These are phyloP conservation scores for Xylota sylvarum DNA, from an alignment of 2,888 invertebrate genomes.

Conservation along the genomic window DNA sequence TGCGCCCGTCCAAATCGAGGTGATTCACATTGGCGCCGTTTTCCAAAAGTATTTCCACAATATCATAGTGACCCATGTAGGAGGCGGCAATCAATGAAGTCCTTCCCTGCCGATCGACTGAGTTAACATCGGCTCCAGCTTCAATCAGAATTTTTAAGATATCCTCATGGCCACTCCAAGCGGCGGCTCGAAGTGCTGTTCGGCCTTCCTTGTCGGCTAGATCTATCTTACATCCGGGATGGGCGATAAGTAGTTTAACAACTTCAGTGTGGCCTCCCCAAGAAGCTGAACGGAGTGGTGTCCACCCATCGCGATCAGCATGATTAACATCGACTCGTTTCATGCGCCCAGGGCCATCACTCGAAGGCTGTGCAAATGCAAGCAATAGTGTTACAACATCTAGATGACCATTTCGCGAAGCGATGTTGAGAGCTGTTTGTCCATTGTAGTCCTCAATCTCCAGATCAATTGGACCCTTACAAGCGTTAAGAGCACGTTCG, in stretches of 20 bases:
- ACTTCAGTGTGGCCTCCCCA: conserved; percentile 98
- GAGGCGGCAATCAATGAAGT: conserved; percentile 97
- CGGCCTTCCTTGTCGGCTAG: conserved; percentile 94
- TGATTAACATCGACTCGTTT: conserved; percentile 90
- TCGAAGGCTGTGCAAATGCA: conserved; percentile 82
- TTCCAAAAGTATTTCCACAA: conserved; percentile 92
- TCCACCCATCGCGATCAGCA: conserved; percentile 95
- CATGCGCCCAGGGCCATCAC: conserved; percentile 83
- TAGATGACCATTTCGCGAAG: conserved; percentile 91
- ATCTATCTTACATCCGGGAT: conserved; percentile 92
- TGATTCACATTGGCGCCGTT: conserved; percentile 94
- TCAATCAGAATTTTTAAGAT: conserved; percentile 91
- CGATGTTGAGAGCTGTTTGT: conserved; percentile 94
- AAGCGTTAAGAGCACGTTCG: conserved; percentile 88
- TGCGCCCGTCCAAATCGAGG: conserved; percentile 94
- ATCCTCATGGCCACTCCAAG: conserved; percentile 97
- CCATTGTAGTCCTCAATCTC: conserved; percentile 91
- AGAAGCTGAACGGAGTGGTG: conserved; percentile 95
- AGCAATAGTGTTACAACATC: conserved; percentile 89
- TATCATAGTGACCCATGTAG: conserved; percentile 98
- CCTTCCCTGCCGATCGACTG: conserved; percentile 95
- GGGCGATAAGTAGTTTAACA: conserved; percentile 91
- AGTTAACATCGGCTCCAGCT: conserved; percentile 92
- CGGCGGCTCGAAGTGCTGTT: conserved; percentile 95
- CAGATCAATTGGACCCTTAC: conserved; percentile 85